A percentile compares a stretch with the other conserved stretches of the same genome.
phyloP scores from a whole-genome alignment of 2,888 invertebrate genomes.

The Drosophila nr. perissopoda region DNA sequence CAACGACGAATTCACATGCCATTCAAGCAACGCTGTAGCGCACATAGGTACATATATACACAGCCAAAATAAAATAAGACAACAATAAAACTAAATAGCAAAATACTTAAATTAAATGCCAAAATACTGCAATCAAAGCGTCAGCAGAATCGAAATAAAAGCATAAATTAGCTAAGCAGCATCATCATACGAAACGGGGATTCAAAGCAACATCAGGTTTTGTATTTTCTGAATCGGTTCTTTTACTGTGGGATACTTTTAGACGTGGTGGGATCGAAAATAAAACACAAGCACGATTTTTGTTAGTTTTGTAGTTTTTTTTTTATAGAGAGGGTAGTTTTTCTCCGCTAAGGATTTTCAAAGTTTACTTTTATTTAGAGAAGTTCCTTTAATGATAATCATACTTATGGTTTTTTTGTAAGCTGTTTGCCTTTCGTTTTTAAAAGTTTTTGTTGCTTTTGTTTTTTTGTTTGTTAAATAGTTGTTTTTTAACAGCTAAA shows the following conservation, averaged over 20 bases:
- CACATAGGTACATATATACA: neutral
- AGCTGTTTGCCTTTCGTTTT: conserved; percentile 56
- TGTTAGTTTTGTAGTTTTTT: conserved; percentile 58
- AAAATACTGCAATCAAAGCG: conserved; percentile 39
- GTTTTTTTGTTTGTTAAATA: conserved; percentile 50
- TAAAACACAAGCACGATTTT: conserved; percentile 73
- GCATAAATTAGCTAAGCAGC: conserved; percentile 57
- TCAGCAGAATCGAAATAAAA: conserved; percentile 33
- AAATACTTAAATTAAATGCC: conserved; percentile 31
- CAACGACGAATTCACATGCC: conserved; percentile 14
- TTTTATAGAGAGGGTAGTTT: conserved; percentile 77
- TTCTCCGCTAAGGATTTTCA: conserved; percentile 80
- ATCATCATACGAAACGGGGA: conserved; percentile 57
- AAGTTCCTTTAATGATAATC: conserved; percentile 80
- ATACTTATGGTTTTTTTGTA: conserved; percentile 68
- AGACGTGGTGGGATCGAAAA: conserved; percentile 47
- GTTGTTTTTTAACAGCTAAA: conserved; percentile 76
- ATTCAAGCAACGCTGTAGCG: neutral
- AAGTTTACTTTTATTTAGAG: conserved; percentile 81
- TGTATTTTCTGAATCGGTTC: conserved; percentile 4
- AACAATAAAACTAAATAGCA: conserved; percentile 15
- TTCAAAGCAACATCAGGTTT: conserved; percentile 38
- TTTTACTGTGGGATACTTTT: conserved; percentile 17
- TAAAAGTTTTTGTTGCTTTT: conserved; percentile 38
- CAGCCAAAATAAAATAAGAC: conserved; percentile 1